Evolutionary conservation across 2,113 vertebrate species (phyloP), one percentile per base, ranked within the genome.

Genomic region (Podarcis raffonei): DNA sequence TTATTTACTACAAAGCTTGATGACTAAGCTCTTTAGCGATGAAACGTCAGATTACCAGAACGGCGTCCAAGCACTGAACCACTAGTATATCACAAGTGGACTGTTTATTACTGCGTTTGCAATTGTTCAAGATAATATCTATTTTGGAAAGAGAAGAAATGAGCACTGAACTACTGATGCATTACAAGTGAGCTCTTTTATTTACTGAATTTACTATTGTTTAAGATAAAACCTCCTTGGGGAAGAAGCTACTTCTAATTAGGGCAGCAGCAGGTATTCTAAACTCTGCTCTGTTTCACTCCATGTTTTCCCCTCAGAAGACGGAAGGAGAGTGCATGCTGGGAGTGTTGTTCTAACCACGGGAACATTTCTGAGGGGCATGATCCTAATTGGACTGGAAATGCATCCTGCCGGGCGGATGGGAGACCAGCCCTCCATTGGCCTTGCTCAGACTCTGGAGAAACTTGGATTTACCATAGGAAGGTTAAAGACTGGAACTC

Each of bases 401-500:
- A 94, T 0, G 0, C 95, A 96, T 22, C 98, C 98, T 0, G 99
- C 98, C 0, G 99, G 99, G 32, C 97, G 99, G 5, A 97, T 99
- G 5, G 99, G 99, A 76, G 98, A 99, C 59, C 97, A 97, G 35
- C 98, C 98, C 3, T 98, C 99, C 1, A 4, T 97, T 0, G 98
- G 98, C 2, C 96, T 99, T 89, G 98, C 99, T 71, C 95, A 96
- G 35, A 98, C 97, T 0, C 93, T 99, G 89, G 98, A 99, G 90
- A 97, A 87, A 18, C 94, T 99, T 92, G 98, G 98, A 0, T 98
- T 99, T 66, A 94, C 95, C 72, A 90, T 97, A 59, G 99, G 98
- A 80, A 97, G 99, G 84, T 95, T 99, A 88, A 98, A 98, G 96
- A 99, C 99, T 0, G 99, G 99, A 1, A 99, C 99, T 0, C 99